Evolutionary conservation across 2,113 vertebrate genomes (phyloP), one percentile per base, ranked within the genome.

Genomic region (Lagenorhynchus albirostris): DNA sequence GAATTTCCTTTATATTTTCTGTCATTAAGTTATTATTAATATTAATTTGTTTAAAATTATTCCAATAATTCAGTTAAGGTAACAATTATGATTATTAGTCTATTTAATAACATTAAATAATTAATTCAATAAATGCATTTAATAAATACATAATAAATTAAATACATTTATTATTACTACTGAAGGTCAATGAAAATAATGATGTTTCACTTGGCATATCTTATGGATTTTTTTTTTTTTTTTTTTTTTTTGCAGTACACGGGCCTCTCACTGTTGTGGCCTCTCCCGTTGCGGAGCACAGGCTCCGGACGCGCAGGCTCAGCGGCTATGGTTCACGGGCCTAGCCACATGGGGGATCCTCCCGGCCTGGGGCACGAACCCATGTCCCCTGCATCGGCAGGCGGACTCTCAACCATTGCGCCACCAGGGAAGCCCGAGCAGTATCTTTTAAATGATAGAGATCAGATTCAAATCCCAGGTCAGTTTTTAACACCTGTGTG

Each of bases 1-100:
- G 70, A 47, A 47, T 95, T 93, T 96, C 25, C 63, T 89, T 91
- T 55, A n/a, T 71, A 91, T 68, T 89, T 93, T 91, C 67, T 55
- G 50, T 50, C 93, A 41, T 25, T 73, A 62, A n/a, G 13, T 53
- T 79, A 50, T 94, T 73, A 38, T 70, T 91, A 21, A 50, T 50
- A 20, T 63, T 74, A 83, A 79, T 79, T 82, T 70, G 38, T 87
- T 62, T 36, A 60, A 79, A 71, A 25, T 58, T 74, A 68, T 60
- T 77, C 3, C 26, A n/a, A 79, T 62, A 50, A 85, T 41, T 76
- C n/a, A 63, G 62, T 79, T 60, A 95, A 68, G 41, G 47, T 70
- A 76, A 13, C 2, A 58, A 58, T 76, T 17, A 71, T 31, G n/a
- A 60, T 36, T 31, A 38, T 58, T 85, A 70, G 33, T 80, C 77